Evolutionary conservation across 2,113 vertebrate species (phyloP), one percentile per base, ranked within the genome.

Genomic region (Antigone vipio): DNA sequence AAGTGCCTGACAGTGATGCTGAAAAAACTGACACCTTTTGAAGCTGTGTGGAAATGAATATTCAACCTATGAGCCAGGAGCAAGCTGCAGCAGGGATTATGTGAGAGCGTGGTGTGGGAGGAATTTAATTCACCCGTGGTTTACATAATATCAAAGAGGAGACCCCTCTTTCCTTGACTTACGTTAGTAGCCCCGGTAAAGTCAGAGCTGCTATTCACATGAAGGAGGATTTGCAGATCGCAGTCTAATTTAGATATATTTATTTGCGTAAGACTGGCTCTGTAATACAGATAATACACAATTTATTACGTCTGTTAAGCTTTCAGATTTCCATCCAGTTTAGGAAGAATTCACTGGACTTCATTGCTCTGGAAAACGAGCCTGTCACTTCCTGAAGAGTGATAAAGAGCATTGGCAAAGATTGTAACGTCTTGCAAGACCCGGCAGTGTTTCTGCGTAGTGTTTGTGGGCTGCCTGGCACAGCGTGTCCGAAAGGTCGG

Each of bases 41-140:
- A 94, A 92, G 73, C 80, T 91, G 21, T 38, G 5, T n/a, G 30
- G 44, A 86, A 80, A 72, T 95, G 86, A 93, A 92, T 93, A 93
- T 95, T 93, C 88, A 84, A 27, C 24, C 12, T 62, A 4, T 45
- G 73, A 93, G 85, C 93, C 92, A 87, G 85, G 20, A 92, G 64
- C 73, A 93, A 89, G 86, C 88, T 86, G 35, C 27, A 86, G 68
- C 79, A 86, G 47, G 64, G 91, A 81, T 89, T 96, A 38, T 27
- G 60, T 58, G 85, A 80, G 83, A 94, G 76, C 76, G 92, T 79
- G 93, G 79, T 91, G 88, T 84, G 83, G 92, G 88, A 92, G 91
- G 80, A 96, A 89, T 94, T 96, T 78, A 91, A 85, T 93, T 93
- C 40, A 29, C 53, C 60, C 24, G 4, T 82, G 58, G 83, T 89